These are phyloP conservation scores for Pachypanchax playfairii DNA, from an alignment of 2,113 vertebrate genomes.

Conservation along the genomic window DNA sequence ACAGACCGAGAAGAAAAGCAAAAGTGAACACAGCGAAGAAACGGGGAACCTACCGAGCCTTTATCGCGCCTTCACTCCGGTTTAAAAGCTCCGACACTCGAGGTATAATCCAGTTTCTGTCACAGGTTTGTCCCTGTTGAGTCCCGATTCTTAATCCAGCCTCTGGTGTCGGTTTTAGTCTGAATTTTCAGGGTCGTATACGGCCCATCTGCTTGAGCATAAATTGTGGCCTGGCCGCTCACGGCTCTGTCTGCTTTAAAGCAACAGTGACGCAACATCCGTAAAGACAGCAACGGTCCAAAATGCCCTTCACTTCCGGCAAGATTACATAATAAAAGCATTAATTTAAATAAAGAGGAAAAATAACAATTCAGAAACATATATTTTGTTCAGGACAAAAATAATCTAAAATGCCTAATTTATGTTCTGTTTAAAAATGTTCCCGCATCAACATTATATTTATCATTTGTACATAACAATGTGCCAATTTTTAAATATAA, in stretches of 20 bases:
- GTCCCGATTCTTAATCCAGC: background rate
- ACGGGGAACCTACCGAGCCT: conserved; percentile 18
- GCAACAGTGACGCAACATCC: conserved; percentile 67
- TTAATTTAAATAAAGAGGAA: no score
- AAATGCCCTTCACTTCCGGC: conserved; percentile 16
- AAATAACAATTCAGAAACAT: background rate
- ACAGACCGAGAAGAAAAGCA: background rate
- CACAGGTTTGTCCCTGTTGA: background rate
- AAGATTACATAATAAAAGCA: conserved; percentile 25
- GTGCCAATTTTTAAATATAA: no score
- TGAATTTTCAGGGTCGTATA: background rate
- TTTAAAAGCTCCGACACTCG: background rate
- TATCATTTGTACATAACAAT: no score
- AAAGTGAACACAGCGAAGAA: background rate
- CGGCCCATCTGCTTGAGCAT: conserved; percentile 22
- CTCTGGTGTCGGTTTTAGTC: background rate
- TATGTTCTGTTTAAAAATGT: no score
- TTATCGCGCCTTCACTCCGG: conserved; percentile 10
- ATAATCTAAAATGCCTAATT: no score
- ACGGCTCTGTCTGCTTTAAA: conserved; percentile 49
- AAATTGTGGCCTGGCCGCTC: conserved; percentile 8
- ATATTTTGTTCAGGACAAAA: no score
- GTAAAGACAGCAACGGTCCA: background rate
- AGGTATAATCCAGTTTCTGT: background rate
- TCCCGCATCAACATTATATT: no score